Evolutionary conservation across 2,888 invertebrate species (phyloP).

Genomic region (Colletes collaris): DNA sequence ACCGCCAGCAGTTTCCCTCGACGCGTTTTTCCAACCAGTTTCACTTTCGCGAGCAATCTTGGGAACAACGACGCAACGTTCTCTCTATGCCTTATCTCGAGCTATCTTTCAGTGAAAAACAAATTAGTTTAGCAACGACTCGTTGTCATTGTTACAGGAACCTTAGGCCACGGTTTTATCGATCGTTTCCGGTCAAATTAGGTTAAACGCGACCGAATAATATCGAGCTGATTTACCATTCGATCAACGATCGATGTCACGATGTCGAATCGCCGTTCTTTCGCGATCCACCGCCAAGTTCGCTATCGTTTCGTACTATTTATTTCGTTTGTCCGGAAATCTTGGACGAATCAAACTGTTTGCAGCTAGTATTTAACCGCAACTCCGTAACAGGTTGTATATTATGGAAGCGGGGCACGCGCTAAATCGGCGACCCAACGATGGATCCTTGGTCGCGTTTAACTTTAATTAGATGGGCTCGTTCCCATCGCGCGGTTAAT

Average conservation of each 20-base stretch:
- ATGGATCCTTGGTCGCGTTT: conserved; percentile 27
- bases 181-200: conserved; percentile 30
- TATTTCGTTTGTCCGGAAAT: neutral
- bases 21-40: neutral
- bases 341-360: neutral
- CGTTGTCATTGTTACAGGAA: too few species aligned
- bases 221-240: neutral
- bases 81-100: too few species aligned
- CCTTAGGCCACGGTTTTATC: conserved; percentile 15
- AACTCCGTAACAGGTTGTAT: conserved; percentile 8
- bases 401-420: conserved; percentile 3
- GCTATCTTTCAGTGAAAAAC: neutral
- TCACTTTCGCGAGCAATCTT: too few species aligned
- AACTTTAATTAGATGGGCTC: conserved; percentile 29
- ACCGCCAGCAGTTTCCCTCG: neutral
- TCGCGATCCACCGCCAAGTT: neutral
- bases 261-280: neutral
- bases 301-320: too few species aligned
- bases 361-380: neutral
- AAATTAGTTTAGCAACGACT: too few species aligned
- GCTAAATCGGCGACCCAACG: conserved; percentile 36
- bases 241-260: conserved; percentile 18
- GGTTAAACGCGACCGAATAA: conserved; percentile 14
- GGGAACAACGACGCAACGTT: too few species aligned
- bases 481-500: conserved; percentile 3